A percentile compares a stretch with the other conserved stretches of the same genome.
Evolutionary conservation across 2,113 vertebrate genomes (phyloP).

Genomic region (Sander lucioperca): DNA sequence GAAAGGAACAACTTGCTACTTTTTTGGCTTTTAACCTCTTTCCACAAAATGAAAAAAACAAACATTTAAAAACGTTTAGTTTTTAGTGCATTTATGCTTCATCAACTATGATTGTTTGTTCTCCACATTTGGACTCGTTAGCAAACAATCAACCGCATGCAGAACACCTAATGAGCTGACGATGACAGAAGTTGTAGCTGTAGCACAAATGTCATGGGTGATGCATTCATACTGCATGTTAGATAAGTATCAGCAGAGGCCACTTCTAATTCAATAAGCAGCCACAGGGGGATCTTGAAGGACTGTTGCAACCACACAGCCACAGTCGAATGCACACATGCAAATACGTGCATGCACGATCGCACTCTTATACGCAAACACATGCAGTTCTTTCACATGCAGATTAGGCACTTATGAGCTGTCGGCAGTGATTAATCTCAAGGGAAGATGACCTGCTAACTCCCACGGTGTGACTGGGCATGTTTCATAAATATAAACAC

Average conservation of each 20-base stretch:
- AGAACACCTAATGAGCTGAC: constrained; percentile 26
- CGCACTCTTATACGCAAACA: constrained; percentile 6
- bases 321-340: constrained; percentile 45
- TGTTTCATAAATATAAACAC: constrained; percentile 62
- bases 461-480: constrained; percentile 76
- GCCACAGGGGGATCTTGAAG: constrained; percentile 38
- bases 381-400: constrained; percentile 78
- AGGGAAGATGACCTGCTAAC: constrained; percentile 76
- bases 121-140: neutral
- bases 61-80: neutral
- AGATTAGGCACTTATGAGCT: constrained; percentile 80
- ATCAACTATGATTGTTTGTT: constrained; percentile 6
- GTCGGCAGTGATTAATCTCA: constrained; percentile 82
- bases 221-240: constrained; percentile 42
- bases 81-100: constrained; percentile 13
- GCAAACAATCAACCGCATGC: constrained; percentile 1
- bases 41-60: neutral
- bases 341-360: constrained; percentile 28
- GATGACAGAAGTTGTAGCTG: constrained; percentile 28
- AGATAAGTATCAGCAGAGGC: constrained; percentile 47
- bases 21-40: neutral
- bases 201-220: constrained; percentile 37
- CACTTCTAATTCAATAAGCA: constrained; percentile 59
- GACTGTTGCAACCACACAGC: constrained; percentile 27
- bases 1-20: neutral